Conservation (phyloP, 2,113 vertebrate species). For the Nannospalax galili region DNA sequence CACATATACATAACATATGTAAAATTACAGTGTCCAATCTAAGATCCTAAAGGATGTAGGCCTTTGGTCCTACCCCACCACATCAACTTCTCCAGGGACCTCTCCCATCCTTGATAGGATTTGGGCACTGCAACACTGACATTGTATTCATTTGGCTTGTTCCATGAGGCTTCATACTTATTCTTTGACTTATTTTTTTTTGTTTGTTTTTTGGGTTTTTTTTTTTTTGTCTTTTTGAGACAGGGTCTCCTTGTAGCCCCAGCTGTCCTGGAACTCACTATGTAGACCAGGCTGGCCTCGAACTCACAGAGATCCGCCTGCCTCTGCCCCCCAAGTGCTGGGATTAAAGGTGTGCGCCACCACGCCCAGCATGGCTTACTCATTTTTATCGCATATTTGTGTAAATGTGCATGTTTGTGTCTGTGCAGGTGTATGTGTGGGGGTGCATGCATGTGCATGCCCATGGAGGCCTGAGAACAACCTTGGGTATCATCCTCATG, state of each 20-base stretch:
- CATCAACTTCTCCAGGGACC: neutral
- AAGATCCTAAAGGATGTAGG: neutral
- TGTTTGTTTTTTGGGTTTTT: too few species aligned
- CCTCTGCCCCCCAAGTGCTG: too few species aligned
- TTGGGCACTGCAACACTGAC: neutral
- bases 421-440: too few species aligned
- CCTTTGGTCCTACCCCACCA: neutral
- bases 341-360: too few species aligned
- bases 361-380: too few species aligned
- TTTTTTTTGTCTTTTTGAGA: too few species aligned
- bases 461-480: neutral
- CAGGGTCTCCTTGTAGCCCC: too few species aligned
- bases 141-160: neutral
- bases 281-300: too few species aligned
- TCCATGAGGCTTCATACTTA: neutral
- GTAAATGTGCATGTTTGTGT: neutral
- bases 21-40: neutral
- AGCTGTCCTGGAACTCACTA: too few species aligned
- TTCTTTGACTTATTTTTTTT: neutral
- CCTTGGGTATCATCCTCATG: neutral
- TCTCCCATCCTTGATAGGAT: neutral
- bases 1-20: neutral
- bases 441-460: neutral
- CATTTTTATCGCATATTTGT: neutral
- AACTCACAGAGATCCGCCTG: too few species aligned